Conservation (phyloP, 2,888 invertebrate genomes). For the Yponomeuta plumbellus region DNA sequence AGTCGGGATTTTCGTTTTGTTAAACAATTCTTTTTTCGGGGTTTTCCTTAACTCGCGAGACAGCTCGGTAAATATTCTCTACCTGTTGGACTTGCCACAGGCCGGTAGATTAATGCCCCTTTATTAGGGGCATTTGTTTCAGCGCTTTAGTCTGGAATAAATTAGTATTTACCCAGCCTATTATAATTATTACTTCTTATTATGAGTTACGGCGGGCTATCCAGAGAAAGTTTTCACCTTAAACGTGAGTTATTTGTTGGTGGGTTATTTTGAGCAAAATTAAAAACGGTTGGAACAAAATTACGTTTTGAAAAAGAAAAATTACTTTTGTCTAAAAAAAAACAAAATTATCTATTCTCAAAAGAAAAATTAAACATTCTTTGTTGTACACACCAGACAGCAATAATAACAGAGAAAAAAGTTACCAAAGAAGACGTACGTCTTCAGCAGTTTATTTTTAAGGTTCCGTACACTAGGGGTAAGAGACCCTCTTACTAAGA, state of each 20-base stretch:
- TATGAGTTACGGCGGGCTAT: not conserved
- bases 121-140: conserved; percentile 2
- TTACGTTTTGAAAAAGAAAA: not conserved
- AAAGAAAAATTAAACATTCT: too few relatives aligned
- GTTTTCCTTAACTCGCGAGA: conserved; percentile 12
- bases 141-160: not conserved
- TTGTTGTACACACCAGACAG: too few relatives aligned
- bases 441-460: too few relatives aligned
- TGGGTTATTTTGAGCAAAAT: not conserved
- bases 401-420: too few relatives aligned
- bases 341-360: not conserved
- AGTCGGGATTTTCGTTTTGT: too few relatives aligned
- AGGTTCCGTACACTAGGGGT: too few relatives aligned
- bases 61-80: conserved; percentile 22
- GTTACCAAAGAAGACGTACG: too few relatives aligned
- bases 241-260: not conserved
- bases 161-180: conserved; percentile 3
- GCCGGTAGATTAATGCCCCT: conserved; percentile 34
- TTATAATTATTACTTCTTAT: not conserved
- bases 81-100: conserved; percentile 35
- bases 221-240: not conserved
- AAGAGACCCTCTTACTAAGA: too few relatives aligned
- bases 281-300: not conserved
- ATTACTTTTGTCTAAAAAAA: not conserved
- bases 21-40: not conserved